Conservation (phyloP, 2,113 vertebrate genomes). For the Bombycilla garrulus region DNA sequence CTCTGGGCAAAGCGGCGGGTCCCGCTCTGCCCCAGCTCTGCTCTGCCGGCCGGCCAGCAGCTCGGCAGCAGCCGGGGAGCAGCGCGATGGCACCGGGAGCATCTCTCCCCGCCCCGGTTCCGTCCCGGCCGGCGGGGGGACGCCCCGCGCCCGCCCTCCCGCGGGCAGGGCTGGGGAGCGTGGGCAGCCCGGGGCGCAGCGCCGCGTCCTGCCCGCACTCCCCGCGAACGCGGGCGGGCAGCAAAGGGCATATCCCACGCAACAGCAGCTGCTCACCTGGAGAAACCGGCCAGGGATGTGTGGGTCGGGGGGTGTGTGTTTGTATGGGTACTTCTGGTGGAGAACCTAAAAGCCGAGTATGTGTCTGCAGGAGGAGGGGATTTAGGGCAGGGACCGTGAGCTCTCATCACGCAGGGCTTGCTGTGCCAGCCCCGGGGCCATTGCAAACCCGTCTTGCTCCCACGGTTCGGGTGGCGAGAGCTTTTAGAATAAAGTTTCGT, state of each 20-base stretch:
- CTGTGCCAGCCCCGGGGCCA: not conserved
- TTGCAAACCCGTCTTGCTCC: not conserved
- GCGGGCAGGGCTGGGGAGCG: not conserved
- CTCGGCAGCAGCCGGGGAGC: not conserved
- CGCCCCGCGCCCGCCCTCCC: not conserved
- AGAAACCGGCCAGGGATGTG: not conserved
- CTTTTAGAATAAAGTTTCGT: not conserved
- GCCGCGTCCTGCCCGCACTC: not conserved
- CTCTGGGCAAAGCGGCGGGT: not conserved
- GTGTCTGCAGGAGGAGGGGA: not conserved
- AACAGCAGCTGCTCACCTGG: not conserved
- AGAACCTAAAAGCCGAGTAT: not conserved
- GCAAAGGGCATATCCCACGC: not conserved
- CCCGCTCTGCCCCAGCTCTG: not conserved
- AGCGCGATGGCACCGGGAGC: not conserved
- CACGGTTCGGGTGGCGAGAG: not conserved
- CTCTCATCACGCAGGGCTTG: not conserved
- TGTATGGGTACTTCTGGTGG: not conserved
- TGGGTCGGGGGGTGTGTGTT: not conserved
- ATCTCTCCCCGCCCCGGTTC: not conserved
- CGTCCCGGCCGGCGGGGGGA: not conserved
- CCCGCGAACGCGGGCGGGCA: rapidly evolving
- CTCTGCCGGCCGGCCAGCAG: not conserved
- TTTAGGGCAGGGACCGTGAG: not conserved
- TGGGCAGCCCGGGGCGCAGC: not conserved